Base-by-base conservation (phyloP, 2,113 vertebrate species). In the Cisticola juncidis region DNA sequence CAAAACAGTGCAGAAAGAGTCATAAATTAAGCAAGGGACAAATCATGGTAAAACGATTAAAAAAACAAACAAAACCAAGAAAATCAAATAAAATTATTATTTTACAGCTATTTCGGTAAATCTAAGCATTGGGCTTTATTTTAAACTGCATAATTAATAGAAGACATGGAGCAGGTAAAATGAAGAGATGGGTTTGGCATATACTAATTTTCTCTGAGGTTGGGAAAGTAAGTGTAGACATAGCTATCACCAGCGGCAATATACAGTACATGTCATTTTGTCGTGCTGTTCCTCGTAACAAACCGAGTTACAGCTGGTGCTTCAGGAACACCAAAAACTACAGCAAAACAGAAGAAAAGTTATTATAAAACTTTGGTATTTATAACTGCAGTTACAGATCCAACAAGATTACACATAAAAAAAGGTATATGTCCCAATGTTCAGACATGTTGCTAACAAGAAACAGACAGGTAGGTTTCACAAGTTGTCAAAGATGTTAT, bases 401-500 rank as follows among this genome's bases (percentile, higher is more conserved):
- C 95, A 95, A 96, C 80, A 96, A 97, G 97, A 97, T 97, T 98
- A 98, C 97, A 98, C 58, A 92, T 94, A 96, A 98, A 93, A 97
- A 97, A 97, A 97, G 95, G 95, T 96, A 97, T 98, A 98, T 98
- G 98, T 98, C 98, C 98, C 92, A 94, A 96, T 38, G 38, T 98
- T 96, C 94, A 95, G 96, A 98, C 97, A 97, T 82, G 96, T 83
- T 7, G 95, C 91, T 88, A 90, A 97, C 84, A 97, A 98, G 99
- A 97, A 97, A 96, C 88, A 97, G 95, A 96, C 95, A 97, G 96
- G 95, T 95, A 97, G 96, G 95, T 97, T 97, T 97, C 96, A 91
- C 94, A 97, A 95, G 87, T 96, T 93, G 86, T 97, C 85, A 72
- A 95, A 97, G 97, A 97, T 98, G 99, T 99, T 99, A 99, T 98